Conservation (phyloP, 2,113 vertebrate genomes). For the Ginglymostoma cirratum region DNA sequence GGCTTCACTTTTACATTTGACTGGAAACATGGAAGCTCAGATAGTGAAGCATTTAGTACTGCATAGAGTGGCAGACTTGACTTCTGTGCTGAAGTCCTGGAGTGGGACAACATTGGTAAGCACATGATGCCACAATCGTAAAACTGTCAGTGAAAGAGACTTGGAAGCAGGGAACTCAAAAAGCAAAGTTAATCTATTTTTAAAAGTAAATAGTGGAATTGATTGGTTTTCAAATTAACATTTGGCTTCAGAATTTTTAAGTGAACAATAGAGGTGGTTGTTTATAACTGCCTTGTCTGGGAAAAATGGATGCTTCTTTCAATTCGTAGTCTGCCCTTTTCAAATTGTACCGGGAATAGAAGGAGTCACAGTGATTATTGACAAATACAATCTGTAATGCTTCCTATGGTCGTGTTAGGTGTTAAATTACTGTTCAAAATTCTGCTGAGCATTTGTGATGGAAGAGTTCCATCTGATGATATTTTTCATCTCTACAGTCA, state of each 20-base stretch:
- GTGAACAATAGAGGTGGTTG: background rate
- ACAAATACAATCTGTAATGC: background rate
- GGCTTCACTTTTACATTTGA: background rate
- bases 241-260: background rate
- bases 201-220: background rate
- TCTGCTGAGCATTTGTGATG: background rate
- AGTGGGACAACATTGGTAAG: background rate
- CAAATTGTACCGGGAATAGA: background rate
- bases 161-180: background rate
- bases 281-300: background rate
- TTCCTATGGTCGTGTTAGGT: background rate
- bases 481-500: background rate
- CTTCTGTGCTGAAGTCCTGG: background rate
- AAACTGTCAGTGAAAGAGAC: background rate
- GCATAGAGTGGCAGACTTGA: background rate
- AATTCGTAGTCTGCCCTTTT: background rate
- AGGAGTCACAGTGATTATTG: background rate
- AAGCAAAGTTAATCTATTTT: background rate
- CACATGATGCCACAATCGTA: background rate
- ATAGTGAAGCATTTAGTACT: background rate
- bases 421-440: background rate
- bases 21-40: background rate
- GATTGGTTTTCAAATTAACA: background rate
- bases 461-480: background rate
- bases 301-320: background rate